Conservation (phyloP, 2,888 invertebrate genomes). For the Agapetus fuscipes region DNA sequence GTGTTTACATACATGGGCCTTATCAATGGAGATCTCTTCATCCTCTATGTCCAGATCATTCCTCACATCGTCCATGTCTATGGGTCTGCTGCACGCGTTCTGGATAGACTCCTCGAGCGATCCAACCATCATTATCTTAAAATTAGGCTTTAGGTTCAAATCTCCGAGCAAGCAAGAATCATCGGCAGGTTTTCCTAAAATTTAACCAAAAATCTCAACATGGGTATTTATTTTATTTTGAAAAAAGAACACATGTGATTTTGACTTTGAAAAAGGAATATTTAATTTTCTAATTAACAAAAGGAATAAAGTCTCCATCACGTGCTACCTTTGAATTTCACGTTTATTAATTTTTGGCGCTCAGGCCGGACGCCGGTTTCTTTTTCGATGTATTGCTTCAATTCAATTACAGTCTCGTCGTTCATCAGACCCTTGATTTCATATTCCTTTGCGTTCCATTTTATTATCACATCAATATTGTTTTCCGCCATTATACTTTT, state of each 20-base stretch:
- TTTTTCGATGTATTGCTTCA: slow-evolving; percentile 78
- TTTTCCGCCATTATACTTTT: slow-evolving; percentile 22
- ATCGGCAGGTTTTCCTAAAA: slow-evolving; percentile 70
- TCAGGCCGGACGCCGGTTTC: slow-evolving; percentile 88
- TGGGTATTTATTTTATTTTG: too few species aligned
- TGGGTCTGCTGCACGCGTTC: slow-evolving; percentile 70
- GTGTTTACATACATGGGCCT: background rate
- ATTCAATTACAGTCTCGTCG: slow-evolving; percentile 68
- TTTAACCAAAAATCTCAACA: slow-evolving; percentile 1
- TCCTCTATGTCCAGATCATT: slow-evolving; percentile 90
- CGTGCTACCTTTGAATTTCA: slow-evolving; percentile 90
- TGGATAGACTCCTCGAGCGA: slow-evolving; percentile 87
- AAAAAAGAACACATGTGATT: too few species aligned
- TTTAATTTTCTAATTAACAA: background rate
- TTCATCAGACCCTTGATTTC: slow-evolving; percentile 64
- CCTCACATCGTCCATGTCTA: slow-evolving; percentile 74
- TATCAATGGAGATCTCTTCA: slow-evolving; percentile 48
- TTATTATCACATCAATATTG: slow-evolving; percentile 56
- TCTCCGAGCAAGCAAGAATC: slow-evolving; percentile 68
- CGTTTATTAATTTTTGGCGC: slow-evolving; percentile 85
- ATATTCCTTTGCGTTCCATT: slow-evolving; percentile 92
- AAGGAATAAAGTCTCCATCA: too few species aligned
- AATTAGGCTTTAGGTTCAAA: slow-evolving; percentile 73
- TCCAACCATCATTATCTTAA: slow-evolving; percentile 96
- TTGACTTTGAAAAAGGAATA: too few species aligned